These are phyloP conservation scores for Nomada fucata DNA, from an alignment of 2,888 invertebrate genomes.

Conservation along the genomic window DNA sequence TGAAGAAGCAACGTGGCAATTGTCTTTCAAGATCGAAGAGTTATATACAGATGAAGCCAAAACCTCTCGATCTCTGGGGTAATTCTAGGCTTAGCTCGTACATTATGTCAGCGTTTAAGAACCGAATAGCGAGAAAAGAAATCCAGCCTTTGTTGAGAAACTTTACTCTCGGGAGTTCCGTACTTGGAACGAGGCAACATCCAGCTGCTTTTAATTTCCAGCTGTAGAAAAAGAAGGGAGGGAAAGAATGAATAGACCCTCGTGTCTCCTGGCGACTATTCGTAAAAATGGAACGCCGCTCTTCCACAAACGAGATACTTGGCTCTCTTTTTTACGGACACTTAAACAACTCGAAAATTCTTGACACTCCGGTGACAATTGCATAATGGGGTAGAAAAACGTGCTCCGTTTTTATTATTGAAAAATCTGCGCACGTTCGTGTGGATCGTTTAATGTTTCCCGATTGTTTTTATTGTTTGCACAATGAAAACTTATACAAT, in stretches of 20 bases:
- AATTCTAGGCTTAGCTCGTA: slow-evolving; percentile 40
- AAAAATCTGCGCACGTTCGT: background rate
- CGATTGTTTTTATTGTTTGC: too few relatives aligned
- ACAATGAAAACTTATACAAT: too few relatives aligned
- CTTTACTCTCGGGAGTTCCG: slow-evolving; percentile 50
- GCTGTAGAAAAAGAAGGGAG: slow-evolving; percentile 12
- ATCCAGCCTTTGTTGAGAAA: slow-evolving; percentile 50
- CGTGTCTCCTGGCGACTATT: slow-evolving; percentile 52
- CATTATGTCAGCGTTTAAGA: slow-evolving; percentile 46
- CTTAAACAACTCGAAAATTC: slow-evolving; percentile 9
- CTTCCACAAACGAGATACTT: slow-evolving; percentile 45
- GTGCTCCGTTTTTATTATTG: background rate
- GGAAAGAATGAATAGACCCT: slow-evolving; percentile 14
- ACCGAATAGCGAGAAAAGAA: slow-evolving; percentile 34
- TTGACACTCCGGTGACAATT: background rate
- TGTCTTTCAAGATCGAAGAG: background rate
- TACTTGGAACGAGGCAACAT: slow-evolving; percentile 19
- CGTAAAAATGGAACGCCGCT: slow-evolving; percentile 55
- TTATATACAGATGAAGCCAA: slow-evolving; percentile 3
- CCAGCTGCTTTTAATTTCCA: slow-evolving; percentile 60
- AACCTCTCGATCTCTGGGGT: slow-evolving; percentile 19
- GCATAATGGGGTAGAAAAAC: too few relatives aligned
- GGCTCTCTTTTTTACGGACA: background rate
- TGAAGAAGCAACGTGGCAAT: background rate
- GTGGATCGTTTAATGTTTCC: too few relatives aligned